These are phyloP conservation scores for Gallinago paraguaiae DNA, from an alignment of 2,113 vertebrate species.

Conservation along the genomic window DNA sequence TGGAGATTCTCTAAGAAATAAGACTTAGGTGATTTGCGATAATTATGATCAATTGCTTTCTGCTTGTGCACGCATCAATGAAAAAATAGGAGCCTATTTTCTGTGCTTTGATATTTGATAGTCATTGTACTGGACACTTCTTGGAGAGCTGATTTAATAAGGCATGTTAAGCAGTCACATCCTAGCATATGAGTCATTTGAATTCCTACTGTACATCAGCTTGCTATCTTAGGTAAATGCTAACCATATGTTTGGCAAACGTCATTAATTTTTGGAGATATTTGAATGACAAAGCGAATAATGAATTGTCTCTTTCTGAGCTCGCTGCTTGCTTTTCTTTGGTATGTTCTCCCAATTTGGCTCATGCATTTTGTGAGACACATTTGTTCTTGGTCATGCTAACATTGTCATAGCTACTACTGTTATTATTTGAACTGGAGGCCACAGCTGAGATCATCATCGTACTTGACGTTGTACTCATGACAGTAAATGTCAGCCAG, in stretches of 20 bases:
- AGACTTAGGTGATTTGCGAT: neutral
- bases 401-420: constrained; percentile 3
- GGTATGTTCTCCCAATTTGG: neutral
- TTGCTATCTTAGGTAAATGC: constrained; percentile 34
- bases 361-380: neutral
- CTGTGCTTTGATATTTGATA: constrained; percentile 53
- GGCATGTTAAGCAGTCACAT: neutral
- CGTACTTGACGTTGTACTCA: neutral
- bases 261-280: neutral
- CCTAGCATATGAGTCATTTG: constrained; percentile 18
- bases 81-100: neutral
- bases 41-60: neutral
- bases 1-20: neutral
- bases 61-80: neutral
- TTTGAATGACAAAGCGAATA: constrained; percentile 14
- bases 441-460: constrained; percentile 5
- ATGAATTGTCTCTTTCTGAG: neutral
- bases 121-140: neutral
- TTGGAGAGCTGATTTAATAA: constrained; percentile 29
- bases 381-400: constrained; percentile 22
- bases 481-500: constrained; percentile 15
- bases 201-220: constrained; percentile 24
- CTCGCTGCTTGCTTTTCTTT: neutral
- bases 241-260: neutral
- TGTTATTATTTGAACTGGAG: constrained; percentile 23